These are phyloP conservation scores for Haliclystus octoradiatus DNA, from an alignment of 30 jellyfish, hydroid and myxozoan species.

Conservation along the genomic window DNA sequence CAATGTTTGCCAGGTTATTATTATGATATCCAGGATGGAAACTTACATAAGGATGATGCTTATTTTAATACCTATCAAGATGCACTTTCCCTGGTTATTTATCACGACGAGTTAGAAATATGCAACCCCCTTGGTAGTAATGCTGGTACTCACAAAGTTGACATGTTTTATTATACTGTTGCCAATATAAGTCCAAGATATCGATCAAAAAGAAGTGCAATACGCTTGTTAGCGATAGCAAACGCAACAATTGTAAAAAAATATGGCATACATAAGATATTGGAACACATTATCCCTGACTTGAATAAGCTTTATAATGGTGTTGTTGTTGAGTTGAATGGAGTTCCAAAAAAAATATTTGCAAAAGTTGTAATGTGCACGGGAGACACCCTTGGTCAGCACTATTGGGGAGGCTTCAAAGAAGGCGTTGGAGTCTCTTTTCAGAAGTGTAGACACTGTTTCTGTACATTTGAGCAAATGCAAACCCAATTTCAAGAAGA, in stretches of 20 bases:
- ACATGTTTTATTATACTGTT: slow-evolving; percentile 19
- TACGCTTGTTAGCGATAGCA: slow-evolving; percentile 18
- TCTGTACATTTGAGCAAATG: too few relatives aligned
- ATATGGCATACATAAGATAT: slow-evolving; percentile 10
- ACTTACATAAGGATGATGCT: slow-evolving; percentile 9
- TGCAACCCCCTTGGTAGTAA: slow-evolving; percentile 26
- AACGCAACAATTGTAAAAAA: slow-evolving; percentile 15
- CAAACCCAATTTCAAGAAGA: slow-evolving; percentile 8
- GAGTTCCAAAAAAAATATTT: neutral
- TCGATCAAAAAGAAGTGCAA: slow-evolving; percentile 23
- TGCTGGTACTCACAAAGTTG: slow-evolving; percentile 24
- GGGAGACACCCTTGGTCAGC: too few relatives aligned
- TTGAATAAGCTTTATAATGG: slow-evolving; percentile 13
- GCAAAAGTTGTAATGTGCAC: slow-evolving; percentile 35
- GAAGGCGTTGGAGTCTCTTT: slow-evolving; percentile 34
- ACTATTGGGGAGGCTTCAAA: slow-evolving; percentile 41
- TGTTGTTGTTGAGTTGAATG: slow-evolving; percentile 1
- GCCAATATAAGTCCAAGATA: slow-evolving; percentile 18
- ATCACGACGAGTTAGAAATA: too few relatives aligned
- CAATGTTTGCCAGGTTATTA: slow-evolving; percentile 5
- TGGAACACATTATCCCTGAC: slow-evolving; percentile 15
- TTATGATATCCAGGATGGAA: slow-evolving; percentile 31
- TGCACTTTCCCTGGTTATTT: too few relatives aligned
- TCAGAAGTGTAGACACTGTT: slow-evolving; percentile 39
- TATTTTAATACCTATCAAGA: slow-evolving; percentile 4